Evolutionary conservation across 2,888 invertebrate genomes (phyloP), one percentile per base, ranked within the genome.

Genomic region (Ptilodon capucinus): DNA sequence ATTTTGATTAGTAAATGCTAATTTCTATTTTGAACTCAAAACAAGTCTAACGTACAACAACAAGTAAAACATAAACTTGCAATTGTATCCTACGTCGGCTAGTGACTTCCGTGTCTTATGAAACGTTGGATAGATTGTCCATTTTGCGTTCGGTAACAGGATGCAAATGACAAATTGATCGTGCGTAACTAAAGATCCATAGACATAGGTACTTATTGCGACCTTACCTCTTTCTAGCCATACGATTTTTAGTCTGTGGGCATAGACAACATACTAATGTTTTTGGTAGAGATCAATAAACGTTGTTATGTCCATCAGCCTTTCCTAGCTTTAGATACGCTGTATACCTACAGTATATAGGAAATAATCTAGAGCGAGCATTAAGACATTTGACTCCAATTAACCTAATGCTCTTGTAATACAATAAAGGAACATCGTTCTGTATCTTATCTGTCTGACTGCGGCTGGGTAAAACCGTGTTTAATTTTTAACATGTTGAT

Each of bases 331-430:
- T 21, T 21, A 21, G 21, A 21, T 21, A 7, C 7, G 5, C 7
- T 28, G 34, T 39, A 46, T 49, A 54, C 54, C 58, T 32, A 53
- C 5, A 25, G 41, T 13, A 36, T 42, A 28, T 28, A 36, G 35
- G 40, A 48, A 42, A 58, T 48, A 32, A 32, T 32, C 5, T 16
- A 25, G 17, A 17, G 13, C 38, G 7, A 7, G 19, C 48, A 42
- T 60, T 62, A 56, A 47, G 38, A 39, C 59, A 52, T 63, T 74
- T 74, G 54, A 70, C 73, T 56, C 52, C 66, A 68, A 70, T 74
- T 72, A 66, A 66, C 66, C 63, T 48, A 51, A 51, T 62, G 48
- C 44, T 51, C 48, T 40, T 40, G 48, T 49, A 49, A 48, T 44
- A 48, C 42, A 53, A 49, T 58, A 52, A 50, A 40, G 28, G 19